Conservation (phyloP, 2,888 invertebrate genomes). For the Catocala nupta region DNA sequence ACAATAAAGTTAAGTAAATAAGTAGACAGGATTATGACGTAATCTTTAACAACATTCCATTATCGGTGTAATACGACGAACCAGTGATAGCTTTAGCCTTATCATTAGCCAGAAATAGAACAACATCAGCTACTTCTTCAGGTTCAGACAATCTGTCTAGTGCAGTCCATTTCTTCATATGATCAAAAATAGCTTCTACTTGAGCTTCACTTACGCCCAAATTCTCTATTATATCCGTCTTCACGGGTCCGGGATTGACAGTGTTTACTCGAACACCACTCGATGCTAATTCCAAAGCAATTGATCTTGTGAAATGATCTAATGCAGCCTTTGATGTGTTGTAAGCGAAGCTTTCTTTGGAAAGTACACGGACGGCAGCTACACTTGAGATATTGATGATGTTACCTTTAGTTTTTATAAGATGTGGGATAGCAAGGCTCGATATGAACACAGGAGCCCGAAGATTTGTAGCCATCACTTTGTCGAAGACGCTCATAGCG, state of each 20-base stretch:
- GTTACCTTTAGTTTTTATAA: constrained; percentile 76
- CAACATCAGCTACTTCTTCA: constrained; percentile 17
- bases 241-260: constrained; percentile 20
- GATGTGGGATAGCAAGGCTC: constrained; percentile 40
- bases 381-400: constrained; percentile 90
- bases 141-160: constrained; percentile 18
- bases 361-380: constrained; percentile 8
- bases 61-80: constrained; percentile 16
- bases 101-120: constrained; percentile 15
- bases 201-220: not conserved
- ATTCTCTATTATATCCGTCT: constrained; percentile 12
- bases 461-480: constrained; percentile 29
- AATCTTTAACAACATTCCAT: constrained; percentile 1
- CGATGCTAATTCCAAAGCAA: constrained; percentile 13
- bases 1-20: too few relatives aligned
- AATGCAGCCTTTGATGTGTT: constrained; percentile 19
- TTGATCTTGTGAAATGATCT: constrained; percentile 18
- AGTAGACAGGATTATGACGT: too few relatives aligned
- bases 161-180: not conserved
- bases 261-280: constrained; percentile 20
- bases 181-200: not conserved
- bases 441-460: constrained; percentile 28
- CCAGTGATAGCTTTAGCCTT: constrained; percentile 19
- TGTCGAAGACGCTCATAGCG: constrained; percentile 22
- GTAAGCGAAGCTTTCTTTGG: constrained; percentile 24